Evolutionary conservation across 53 echinoderm and acorn worm genomes (phyloP).

Genomic region (Mesocentrotus franciscanus): DNA sequence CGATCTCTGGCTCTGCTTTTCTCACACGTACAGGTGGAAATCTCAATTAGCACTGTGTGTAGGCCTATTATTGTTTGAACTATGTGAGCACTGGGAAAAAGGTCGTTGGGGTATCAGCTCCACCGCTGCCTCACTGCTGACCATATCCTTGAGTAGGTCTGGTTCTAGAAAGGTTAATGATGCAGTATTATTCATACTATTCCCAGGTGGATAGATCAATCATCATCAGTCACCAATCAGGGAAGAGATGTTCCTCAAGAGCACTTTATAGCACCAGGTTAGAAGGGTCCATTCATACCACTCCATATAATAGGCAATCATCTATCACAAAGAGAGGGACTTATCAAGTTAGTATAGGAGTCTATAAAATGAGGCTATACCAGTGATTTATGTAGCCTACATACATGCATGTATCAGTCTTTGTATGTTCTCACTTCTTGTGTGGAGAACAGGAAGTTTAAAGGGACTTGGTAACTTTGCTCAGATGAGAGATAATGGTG

Average conservation of each 20-base stretch:
- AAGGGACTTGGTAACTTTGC: too few relatives aligned
- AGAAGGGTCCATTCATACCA: conserved; percentile 12
- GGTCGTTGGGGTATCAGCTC: background rate
- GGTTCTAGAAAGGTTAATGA: conserved; percentile 34
- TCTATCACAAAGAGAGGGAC: background rate
- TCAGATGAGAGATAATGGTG: too few relatives aligned
- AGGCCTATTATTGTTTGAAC: background rate
- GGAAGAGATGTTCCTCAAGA: background rate
- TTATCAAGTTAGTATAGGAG: background rate
- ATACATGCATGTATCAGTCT: background rate
- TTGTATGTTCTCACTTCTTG: background rate
- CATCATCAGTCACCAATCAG: conserved; percentile 3
- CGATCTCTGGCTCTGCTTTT: background rate
- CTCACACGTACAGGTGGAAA: conserved; percentile 33
- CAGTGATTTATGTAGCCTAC: background rate
- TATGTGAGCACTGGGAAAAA: too few relatives aligned
- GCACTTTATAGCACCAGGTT: background rate
- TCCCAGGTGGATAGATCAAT: conserved; percentile 33
- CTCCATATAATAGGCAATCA: background rate
- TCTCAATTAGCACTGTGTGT: conserved; percentile 53
- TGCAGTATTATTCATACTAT: conserved; percentile 46
- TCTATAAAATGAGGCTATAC: background rate
- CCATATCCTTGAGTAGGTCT: background rate
- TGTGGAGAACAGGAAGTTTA: background rate
- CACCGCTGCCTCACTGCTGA: background rate